Evolutionary conservation across 2,797 vertebrate genomes (phyloP).

Genomic region (Brachyrhaphis roseni): DNA sequence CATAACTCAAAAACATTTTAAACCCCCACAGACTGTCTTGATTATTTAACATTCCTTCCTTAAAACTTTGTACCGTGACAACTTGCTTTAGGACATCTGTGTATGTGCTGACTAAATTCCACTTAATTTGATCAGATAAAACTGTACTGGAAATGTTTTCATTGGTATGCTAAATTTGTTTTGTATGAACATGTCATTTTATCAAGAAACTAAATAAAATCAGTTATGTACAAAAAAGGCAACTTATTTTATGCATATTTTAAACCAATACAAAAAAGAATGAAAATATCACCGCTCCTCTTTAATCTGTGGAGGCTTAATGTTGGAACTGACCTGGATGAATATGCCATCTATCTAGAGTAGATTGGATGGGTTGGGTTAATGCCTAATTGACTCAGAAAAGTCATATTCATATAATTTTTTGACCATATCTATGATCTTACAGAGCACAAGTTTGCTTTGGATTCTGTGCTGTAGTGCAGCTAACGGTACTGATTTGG

Average conservation of each 20-base stretch:
- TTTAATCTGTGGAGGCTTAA: slow-evolving; percentile 12
- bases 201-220: neutral
- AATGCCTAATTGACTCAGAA: neutral
- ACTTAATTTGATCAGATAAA: slow-evolving; percentile 1
- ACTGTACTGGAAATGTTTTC: neutral
- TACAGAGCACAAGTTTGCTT: slow-evolving; percentile 7
- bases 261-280: neutral
- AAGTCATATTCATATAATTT: slow-evolving; percentile 7
- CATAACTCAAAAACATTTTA: neutral
- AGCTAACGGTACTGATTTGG: slow-evolving; percentile 52
- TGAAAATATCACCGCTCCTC: neutral
- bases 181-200: neutral
- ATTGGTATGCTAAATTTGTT: neutral
- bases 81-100: neutral
- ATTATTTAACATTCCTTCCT: neutral
- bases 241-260: neutral
- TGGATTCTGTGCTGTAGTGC: slow-evolving; percentile 34
- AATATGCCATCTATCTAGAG: slow-evolving; percentile 8
- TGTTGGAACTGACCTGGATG: neutral
- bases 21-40: neutral
- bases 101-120: neutral
- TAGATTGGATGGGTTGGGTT: neutral
- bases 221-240: neutral
- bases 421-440: slow-evolving; percentile 6
- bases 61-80: neutral